Evolutionary conservation across 2,113 vertebrate genomes (phyloP), one percentile per base, ranked within the genome.

Genomic region (Lycocorax pyrrhopterus): DNA sequence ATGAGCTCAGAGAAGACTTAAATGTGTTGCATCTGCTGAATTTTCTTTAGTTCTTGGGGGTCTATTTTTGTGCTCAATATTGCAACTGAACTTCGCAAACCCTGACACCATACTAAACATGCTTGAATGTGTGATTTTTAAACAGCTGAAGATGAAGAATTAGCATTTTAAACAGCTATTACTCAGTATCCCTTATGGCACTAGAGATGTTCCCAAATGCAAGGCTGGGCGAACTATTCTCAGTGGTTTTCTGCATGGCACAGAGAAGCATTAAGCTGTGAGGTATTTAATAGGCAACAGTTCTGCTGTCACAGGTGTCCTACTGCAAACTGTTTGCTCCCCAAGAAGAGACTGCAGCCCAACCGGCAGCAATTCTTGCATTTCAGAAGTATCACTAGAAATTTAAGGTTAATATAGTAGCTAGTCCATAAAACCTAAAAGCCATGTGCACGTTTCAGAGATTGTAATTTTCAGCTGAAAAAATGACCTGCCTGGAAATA

Each of bases 71-170:
- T 78, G 59, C 21, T 90, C 68, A 53, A 4, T 58, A 62, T 66
- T 77, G 76, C 68, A 95, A 66, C 37, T 37, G 51, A 94, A 90
- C 41, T 83, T 90, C 85, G 62, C 63, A 90, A 85, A 55, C 26
- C 4, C 2, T 4, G 2, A 44, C 49, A 72, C 44, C 41, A 32
- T 30, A 27, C n/a, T 53, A 51, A 78, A 78, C 4, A 1, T 64
- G 56, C 43, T 81, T 4, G 1, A 81, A 89, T 7, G 52, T 78
- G 64, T 67, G 81, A 67, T 87, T 87, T 93, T 59, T 79, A 59
- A 84, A 68, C 53, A 87, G 73, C 64, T 75, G 41, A 93, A 60
- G 77, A 52, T 66, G 32, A 80, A 86, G 32, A 89, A 64, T n/a
- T 55, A 35, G 13, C 41, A 66, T 83, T 91, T 89, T 82, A 27